Conservation (phyloP, 2,797 vertebrate genomes). For the Nannoperca obscura region DNA sequence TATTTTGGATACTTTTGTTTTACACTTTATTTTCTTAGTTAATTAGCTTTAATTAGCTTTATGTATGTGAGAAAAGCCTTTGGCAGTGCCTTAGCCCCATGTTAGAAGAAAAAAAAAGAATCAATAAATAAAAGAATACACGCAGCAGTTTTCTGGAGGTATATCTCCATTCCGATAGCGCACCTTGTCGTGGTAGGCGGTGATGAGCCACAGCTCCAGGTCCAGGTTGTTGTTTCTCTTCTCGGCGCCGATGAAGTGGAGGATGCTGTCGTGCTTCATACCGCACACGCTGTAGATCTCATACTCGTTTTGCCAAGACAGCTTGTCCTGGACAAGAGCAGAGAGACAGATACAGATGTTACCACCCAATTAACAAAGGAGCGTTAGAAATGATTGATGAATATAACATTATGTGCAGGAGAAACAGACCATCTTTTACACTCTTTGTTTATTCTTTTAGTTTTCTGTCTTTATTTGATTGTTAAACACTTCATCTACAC, state of each 20-base stretch:
- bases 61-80: neutral
- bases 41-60: neutral
- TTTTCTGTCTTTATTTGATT: neutral
- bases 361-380: neutral
- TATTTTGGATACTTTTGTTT: neutral
- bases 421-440: no score
- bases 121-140: conserved; percentile 6
- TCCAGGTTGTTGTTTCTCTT: conserved; percentile 95
- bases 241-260: conserved; percentile 96
- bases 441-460: neutral
- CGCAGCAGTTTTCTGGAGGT: neutral
- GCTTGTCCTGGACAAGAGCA: conserved; percentile 89
- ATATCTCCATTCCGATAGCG: neutral
- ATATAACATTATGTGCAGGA: neutral
- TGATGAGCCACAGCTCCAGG: conserved; percentile 97
- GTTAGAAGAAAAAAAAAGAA: conserved; percentile 3
- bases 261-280: conserved; percentile 97
- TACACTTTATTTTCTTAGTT: neutral
- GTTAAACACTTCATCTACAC: neutral
- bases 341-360: conserved; percentile 30
- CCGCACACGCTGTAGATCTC: conserved; percentile 95
- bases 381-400: neutral
- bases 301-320: conserved; percentile 99
- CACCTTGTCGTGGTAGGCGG: conserved; percentile 96
- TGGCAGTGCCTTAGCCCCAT: neutral